phyloP scores from a whole-genome alignment of 2,888 invertebrate genomes.

The Pristionchus arcanus region DNA sequence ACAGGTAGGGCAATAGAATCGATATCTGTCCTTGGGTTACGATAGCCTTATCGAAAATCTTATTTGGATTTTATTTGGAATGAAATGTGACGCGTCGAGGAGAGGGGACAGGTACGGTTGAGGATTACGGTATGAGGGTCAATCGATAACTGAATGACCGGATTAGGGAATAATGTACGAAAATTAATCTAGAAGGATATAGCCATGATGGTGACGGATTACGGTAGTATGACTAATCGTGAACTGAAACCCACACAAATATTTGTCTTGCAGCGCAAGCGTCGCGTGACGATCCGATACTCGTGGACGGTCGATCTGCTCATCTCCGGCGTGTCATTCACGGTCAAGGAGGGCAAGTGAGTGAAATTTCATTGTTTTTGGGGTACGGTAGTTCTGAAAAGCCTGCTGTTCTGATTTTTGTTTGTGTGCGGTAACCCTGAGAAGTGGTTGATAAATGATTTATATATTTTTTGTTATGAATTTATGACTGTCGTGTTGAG shows the following conservation, averaged over 20 bases:
- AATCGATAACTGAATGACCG: constrained; percentile 50
- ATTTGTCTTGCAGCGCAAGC: not conserved
- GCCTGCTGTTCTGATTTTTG: not conserved
- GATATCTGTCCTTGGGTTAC: too few species aligned
- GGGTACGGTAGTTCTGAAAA: not conserved
- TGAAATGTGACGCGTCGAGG: too few species aligned
- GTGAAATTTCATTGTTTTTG: not conserved
- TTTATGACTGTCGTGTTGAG: too few species aligned
- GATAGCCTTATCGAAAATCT: too few species aligned
- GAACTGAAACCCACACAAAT: not conserved
- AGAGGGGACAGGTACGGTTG: constrained; percentile 47
- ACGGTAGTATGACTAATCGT: not conserved
- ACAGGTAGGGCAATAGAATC: not conserved
- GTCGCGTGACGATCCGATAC: constrained; percentile 63
- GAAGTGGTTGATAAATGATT: too few species aligned
- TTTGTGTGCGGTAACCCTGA: not conserved
- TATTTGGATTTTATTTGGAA: too few species aligned
- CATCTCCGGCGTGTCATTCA: constrained; percentile 73
- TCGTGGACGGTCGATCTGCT: constrained; percentile 65
- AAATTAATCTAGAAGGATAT: too few species aligned
- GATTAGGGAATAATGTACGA: too few species aligned
- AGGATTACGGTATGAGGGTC: constrained; percentile 15
- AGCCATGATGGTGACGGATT: too few species aligned
- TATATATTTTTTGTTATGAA: too few species aligned
- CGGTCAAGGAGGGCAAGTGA: constrained; percentile 55